Evolutionary conservation across 2,113 vertebrate species (phyloP), one percentile per base, ranked within the genome.

Genomic region (Corythornis cristatus): DNA sequence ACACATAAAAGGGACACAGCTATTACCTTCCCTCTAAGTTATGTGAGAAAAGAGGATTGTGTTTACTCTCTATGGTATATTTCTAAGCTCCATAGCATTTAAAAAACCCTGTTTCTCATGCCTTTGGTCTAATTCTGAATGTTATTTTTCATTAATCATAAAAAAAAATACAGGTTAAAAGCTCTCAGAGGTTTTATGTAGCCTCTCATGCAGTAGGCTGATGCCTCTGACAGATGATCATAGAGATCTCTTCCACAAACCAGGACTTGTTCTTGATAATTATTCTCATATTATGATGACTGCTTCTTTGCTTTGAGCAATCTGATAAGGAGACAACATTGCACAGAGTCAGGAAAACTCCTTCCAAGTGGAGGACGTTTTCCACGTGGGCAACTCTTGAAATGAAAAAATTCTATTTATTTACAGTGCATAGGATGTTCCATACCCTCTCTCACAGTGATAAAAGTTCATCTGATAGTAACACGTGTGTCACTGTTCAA

Each of bases 191-290:
- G n/a, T 64, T 89, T 75, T 68, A 26, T 18, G 8, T 15, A 26
- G 81, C 29, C 66, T 79, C 89, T 60, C 40, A 45, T 65, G 45
- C 18, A 65, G 35, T 40, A 45, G 20, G 57, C 60, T 85, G 78
- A 58, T 91, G 67, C 12, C 75, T 93, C 71, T 62, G 64, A 89
- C 43, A 91, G 94, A 83, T 93, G 50, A 91, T 85, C 46, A 31
- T 35, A 67, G 37, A 70, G 33, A 76, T 60, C 19, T 68, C 33
- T 85, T 85, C 76, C 64, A 80, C 58, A 77, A 40, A 94, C 31
- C 51, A 61, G 46, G 79, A 54, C 78, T 89, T 85, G 90, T 88
- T 91, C 71, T 62, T 77, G 56, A 19, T 80, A 70, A 83, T 89
- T 85, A 58, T 89, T 89, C 79, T 77, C 25, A 16, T 29, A 65